Base-by-base conservation (phyloP, 2,888 invertebrate genomes). In the Limnephilus marmoratus region DNA sequence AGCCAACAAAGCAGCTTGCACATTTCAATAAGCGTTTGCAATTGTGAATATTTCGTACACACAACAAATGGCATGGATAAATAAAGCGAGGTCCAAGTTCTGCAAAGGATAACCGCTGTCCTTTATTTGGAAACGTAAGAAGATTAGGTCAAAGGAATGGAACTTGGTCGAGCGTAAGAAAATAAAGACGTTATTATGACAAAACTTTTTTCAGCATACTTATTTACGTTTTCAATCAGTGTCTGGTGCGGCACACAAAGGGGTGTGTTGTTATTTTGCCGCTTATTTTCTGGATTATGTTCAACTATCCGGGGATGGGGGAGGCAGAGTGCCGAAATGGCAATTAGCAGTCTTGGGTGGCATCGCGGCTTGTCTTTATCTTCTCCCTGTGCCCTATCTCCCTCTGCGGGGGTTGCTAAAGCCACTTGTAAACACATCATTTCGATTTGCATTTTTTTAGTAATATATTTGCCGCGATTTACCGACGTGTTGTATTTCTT, bases 181-280 rank as follows among this genome's bases (percentile, higher is more conserved):
- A 93, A 92, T 92, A 92, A 90, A 88, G 93, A 91, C 90, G 91
- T 92, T 93, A 93, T 92, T 92, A 90, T 93, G 93, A 93, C 93
- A 93, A 93, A 90, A 90, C 85, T 91, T 90, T 92, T 91, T 92
- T 91, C 91, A 81, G 49, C 68, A 91, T 80, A 85, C 88, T 90
- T 93, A 93, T 93, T 93, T 93, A 93, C 93, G 87, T 93, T 92
- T 93, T 91, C 93, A 93, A 93, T 93, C 93, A 93, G 92, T 91
- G 92, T 87, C 82, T 87, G 93, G 90, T 88, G 92, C 90, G 81
- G 81, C 41, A 85, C 90, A 93, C 92, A 93, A 93, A 92, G 92
- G 92, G 91, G 90, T 91, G 92, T 93, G 93, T 93, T 92, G 93
- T 92, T 92, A 90, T 92, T 92, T 91, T 90, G 92, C 93, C 87